These are phyloP conservation scores for Leucania comma DNA, from an alignment of 2,888 invertebrate genomes.

Conservation along the genomic window DNA sequence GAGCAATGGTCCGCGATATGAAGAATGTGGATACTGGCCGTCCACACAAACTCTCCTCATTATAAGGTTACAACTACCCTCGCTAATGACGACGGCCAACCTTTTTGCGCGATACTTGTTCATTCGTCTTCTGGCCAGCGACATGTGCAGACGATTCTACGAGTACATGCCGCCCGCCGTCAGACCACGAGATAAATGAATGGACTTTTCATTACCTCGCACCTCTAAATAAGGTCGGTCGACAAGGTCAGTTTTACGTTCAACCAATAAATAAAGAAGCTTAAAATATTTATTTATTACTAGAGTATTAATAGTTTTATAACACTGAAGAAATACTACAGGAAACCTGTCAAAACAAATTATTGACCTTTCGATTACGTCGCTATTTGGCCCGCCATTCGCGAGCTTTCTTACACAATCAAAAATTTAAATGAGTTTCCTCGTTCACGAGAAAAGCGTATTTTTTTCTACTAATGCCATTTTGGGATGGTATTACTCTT, in stretches of 20 bases:
- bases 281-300: background rate
- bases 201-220: slow-evolving; percentile 61
- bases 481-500: slow-evolving; percentile 86
- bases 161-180: slow-evolving; percentile 66
- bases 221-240: slow-evolving; percentile 56
- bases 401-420: slow-evolving; percentile 83
- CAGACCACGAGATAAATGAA: slow-evolving; percentile 74
- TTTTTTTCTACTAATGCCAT: slow-evolving; percentile 85
- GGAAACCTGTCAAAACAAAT: slow-evolving; percentile 71
- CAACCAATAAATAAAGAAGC: slow-evolving; percentile 9
- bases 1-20: slow-evolving; percentile 82
- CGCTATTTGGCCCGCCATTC: slow-evolving; percentile 75
- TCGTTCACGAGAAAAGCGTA: slow-evolving; percentile 78
- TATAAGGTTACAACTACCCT: slow-evolving; percentile 76
- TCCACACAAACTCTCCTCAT: slow-evolving; percentile 79
- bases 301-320: slow-evolving; percentile 35
- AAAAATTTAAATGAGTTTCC: slow-evolving; percentile 89
- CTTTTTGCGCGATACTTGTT: slow-evolving; percentile 84
- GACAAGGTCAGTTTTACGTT: slow-evolving; percentile 56
- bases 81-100: slow-evolving; percentile 85
- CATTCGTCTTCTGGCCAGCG: slow-evolving; percentile 86
- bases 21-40: slow-evolving; percentile 78
- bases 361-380: slow-evolving; percentile 79
- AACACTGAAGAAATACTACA: slow-evolving; percentile 54
- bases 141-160: slow-evolving; percentile 80